phyloP scores from a whole-genome alignment of 2,797 vertebrate species.

The Molossus molossus region DNA sequence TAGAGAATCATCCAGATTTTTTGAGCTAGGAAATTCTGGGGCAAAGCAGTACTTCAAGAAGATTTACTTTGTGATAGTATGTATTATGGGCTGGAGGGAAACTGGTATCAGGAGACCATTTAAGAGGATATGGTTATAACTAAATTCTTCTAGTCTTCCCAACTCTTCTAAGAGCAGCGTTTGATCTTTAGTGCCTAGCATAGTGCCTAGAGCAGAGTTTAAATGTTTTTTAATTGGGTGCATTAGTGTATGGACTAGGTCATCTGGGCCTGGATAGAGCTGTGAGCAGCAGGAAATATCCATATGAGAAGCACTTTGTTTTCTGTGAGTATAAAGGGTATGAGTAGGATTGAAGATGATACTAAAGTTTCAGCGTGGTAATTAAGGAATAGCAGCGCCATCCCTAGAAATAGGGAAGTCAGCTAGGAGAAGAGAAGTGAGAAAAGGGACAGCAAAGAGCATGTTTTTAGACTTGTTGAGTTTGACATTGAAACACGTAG shows the following conservation, averaged over 20 bases:
- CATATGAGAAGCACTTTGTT: not conserved
- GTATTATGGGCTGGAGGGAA: not conserved
- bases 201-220: not conserved
- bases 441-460: not conserved
- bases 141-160: conserved; percentile 39
- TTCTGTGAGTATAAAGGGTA: not conserved
- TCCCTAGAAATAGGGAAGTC: conserved; percentile 1
- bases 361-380: not conserved
- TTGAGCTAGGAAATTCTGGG: conserved; percentile 30
- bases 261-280: not conserved
- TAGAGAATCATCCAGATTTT: conserved; percentile 22
- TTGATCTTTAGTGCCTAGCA: not conserved
- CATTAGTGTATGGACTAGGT: not conserved
- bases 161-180: not conserved
- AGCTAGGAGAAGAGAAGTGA: not conserved
- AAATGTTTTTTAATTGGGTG: not conserved
- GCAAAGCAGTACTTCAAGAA: conserved; percentile 40
- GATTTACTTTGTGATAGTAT: not conserved
- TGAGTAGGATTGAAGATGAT: not conserved
- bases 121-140: not conserved
- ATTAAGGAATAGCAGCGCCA: not conserved
- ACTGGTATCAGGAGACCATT: not conserved
- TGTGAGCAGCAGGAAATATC: conserved; percentile 8
- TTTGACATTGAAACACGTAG: conserved; percentile 10
- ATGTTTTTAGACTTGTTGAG: conserved; percentile 42